These are phyloP conservation scores for Cydia amplana DNA, from an alignment of 1,140 invertebrate genomes.

Conservation along the genomic window DNA sequence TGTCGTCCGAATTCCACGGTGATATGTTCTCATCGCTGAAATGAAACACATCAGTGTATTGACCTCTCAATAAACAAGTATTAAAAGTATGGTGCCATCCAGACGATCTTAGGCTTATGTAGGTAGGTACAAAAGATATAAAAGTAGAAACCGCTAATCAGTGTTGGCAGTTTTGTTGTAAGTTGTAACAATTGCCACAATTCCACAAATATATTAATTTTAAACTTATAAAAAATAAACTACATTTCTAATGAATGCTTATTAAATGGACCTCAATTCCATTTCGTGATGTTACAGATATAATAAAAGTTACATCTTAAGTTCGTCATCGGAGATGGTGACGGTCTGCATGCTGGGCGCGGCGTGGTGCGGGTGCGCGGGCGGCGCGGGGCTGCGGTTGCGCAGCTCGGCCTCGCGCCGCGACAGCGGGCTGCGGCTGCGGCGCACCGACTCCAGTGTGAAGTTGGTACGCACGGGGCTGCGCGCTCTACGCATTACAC, in stretches of 20 bases:
- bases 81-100: no score
- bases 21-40: slow-evolving; percentile 55
- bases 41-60: not conserved
- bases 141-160: no score
- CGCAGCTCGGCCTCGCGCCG: slow-evolving; percentile 40
- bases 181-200: no score
- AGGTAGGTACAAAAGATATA: no score
- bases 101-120: not conserved
- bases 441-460: slow-evolving; percentile 18
- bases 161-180: no score
- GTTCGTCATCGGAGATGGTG: slow-evolving; percentile 66
- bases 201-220: no score
- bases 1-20: slow-evolving; percentile 63
- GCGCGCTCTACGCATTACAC: slow-evolving; percentile 14
- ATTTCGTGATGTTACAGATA: no score
- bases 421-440: slow-evolving; percentile 46
- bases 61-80: no score
- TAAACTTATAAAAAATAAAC: no score
- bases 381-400: slow-evolving; percentile 50
- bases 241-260: no score
- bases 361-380: slow-evolving; percentile 37
- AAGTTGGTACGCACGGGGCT: slow-evolving; percentile 38
- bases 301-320: slow-evolving; percentile 47
- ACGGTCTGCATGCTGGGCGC: slow-evolving; percentile 54
- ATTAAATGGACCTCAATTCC: no score